A percentile compares a stretch with the other conserved stretches of the same genome.
Conservation (phyloP, 1,140 invertebrate species). For the Pogonognathellus flavescens region DNA sequence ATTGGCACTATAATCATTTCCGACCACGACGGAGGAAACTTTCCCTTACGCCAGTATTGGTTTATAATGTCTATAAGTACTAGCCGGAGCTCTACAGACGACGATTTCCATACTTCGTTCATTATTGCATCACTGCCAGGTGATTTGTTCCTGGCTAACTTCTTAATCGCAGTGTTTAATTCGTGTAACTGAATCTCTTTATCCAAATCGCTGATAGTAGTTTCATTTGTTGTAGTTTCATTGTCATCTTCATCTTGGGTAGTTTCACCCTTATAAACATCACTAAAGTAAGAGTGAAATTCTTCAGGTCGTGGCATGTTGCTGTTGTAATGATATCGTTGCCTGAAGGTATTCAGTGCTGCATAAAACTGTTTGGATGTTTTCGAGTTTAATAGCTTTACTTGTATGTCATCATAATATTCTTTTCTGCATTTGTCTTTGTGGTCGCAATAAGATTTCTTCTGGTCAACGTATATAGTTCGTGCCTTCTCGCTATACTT, state of each 20-base stretch:
- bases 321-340: too few relatives aligned
- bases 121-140: conserved; percentile 64
- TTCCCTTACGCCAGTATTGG: background rate
- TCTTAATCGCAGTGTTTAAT: conserved; percentile 49
- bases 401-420: background rate
- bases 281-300: too few relatives aligned
- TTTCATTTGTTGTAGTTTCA: too few relatives aligned
- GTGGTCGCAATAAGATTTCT: too few relatives aligned
- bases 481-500: too few relatives aligned
- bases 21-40: background rate
- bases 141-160: conserved; percentile 62
- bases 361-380: background rate
- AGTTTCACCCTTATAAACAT: too few relatives aligned
- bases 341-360: background rate
- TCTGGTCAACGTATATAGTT: too few relatives aligned
- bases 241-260: too few relatives aligned
- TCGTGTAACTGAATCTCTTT: conserved; percentile 15
- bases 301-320: too few relatives aligned
- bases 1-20: conserved; percentile 48
- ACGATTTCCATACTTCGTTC: conserved; percentile 62
- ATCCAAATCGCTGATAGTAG: conserved; percentile 20
- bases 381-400: background rate
- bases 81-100: background rate
- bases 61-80: conserved; percentile 27
- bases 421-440: background rate